Percentiles rank a stretch among this genome's conserved stretches.
Conservation (phyloP, 2,797 vertebrate species). For the Rhincodon typus region DNA sequence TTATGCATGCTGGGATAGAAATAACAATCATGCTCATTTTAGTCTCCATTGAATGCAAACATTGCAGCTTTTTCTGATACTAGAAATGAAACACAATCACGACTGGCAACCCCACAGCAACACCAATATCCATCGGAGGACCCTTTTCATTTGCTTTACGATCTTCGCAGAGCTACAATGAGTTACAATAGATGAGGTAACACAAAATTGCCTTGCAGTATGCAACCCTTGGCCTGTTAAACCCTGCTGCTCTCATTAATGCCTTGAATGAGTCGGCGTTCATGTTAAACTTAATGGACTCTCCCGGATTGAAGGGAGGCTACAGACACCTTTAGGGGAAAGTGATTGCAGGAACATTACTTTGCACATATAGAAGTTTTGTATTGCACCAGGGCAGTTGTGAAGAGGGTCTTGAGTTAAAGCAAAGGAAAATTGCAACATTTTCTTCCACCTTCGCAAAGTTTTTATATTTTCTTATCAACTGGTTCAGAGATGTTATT, state of each 20-base stretch:
- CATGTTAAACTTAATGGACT: neutral
- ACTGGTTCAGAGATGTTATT: too few species aligned
- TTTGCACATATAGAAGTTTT: neutral
- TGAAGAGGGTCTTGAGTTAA: neutral
- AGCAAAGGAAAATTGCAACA: neutral
- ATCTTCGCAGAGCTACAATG: neutral
- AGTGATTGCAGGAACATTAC: neutral
- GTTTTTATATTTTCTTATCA: too few species aligned
- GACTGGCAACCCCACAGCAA: conserved; percentile 7
- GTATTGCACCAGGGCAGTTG: too few species aligned
- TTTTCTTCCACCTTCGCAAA: neutral
- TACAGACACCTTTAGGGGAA: neutral
- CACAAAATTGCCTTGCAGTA: conserved; percentile 27
- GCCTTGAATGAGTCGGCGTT: neutral
- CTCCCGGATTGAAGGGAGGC: neutral
- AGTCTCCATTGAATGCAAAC: conserved; percentile 28
- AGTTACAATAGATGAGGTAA: neutral
- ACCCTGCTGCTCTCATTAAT: neutral
- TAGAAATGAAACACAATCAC: conserved; percentile 34
- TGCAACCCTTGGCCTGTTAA: neutral
- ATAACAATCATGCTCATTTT: conserved; percentile 57
- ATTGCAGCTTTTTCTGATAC: neutral
- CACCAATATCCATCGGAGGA: conserved; percentile 18
- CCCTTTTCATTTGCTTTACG: conserved; percentile 24
- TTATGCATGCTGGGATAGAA: conserved; percentile 56